These are phyloP conservation scores for Paragorgia papillata DNA, from an alignment of 92 coral and sea anemone genomes.

Conservation along the genomic window DNA sequence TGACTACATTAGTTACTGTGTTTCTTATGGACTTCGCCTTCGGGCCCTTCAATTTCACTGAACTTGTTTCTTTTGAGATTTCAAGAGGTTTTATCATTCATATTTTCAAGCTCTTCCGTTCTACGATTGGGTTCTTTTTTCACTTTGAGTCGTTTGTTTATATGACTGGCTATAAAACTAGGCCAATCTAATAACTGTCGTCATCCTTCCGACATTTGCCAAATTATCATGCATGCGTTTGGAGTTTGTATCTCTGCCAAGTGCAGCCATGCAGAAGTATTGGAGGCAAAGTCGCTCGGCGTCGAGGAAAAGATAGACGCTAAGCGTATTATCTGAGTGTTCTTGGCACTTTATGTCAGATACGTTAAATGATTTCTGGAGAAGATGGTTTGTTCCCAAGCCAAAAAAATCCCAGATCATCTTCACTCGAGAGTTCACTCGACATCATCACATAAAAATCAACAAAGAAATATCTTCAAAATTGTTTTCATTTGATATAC, in stretches of 20 bases:
- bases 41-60: conserved; percentile 3
- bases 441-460: conserved; percentile 16
- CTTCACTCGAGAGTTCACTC: conserved; percentile 38
- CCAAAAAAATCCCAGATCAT: background rate
- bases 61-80: background rate
- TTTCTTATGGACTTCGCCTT: background rate
- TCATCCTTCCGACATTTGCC: background rate
- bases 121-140: background rate
- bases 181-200: background rate
- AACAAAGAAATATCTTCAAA: conserved; percentile 43
- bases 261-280: no score
- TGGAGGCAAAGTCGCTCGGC: no score
- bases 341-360: background rate
- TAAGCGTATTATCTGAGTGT: background rate
- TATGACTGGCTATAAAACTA: background rate
- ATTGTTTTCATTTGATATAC: conserved; percentile 32
- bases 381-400: background rate
- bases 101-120: conserved; percentile 5
- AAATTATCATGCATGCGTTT: background rate
- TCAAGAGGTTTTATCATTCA: background rate
- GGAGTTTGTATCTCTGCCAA: background rate
- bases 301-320: no score
- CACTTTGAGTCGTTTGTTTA: conserved; percentile 20
- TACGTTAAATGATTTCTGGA: background rate
- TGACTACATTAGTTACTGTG: background rate